phyloP scores from a whole-genome alignment of 2,888 invertebrate genomes.

The Drosophila koepferae region DNA sequence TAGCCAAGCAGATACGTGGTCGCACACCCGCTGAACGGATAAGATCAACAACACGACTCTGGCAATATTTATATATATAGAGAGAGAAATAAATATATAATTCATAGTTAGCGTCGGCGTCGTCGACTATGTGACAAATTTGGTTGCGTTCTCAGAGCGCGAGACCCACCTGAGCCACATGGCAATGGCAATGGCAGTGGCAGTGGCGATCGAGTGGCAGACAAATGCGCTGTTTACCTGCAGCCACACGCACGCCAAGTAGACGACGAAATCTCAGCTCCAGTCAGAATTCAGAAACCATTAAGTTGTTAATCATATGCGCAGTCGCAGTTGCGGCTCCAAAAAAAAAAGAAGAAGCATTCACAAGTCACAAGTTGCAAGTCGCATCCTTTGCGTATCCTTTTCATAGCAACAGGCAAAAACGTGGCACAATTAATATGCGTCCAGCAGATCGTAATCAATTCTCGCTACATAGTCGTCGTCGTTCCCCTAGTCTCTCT shows the following conservation, averaged over 20 bases:
- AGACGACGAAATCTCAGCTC: conserved; percentile 23
- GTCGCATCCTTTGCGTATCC: conserved; percentile 73
- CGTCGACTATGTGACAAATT: conserved; percentile 65
- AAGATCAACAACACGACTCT: conserved; percentile 69
- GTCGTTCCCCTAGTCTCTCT: background rate
- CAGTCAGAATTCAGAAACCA: conserved; percentile 55
- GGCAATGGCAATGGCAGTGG: conserved; percentile 22
- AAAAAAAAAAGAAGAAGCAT: background rate
- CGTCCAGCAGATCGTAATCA: conserved; percentile 83
- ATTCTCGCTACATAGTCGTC: conserved; percentile 69
- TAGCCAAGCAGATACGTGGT: conserved; percentile 66
- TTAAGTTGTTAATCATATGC: conserved; percentile 84
- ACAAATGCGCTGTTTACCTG: conserved; percentile 84
- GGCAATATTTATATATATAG: conserved; percentile 18
- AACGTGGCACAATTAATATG: conserved; percentile 77
- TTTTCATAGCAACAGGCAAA: conserved; percentile 54
- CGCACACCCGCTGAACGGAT: conserved; percentile 71
- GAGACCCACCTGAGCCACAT: background rate
- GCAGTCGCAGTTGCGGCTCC: conserved; percentile 61
- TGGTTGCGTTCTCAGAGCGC: conserved; percentile 34
- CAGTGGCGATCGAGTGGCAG: conserved; percentile 61
- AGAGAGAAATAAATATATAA: background rate
- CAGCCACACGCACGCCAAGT: conserved; percentile 78
- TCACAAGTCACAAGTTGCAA: conserved; percentile 6
- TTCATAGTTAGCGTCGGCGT: conserved; percentile 33